Evolutionary conservation across 1,140 invertebrate species (phyloP), one percentile per base, ranked within the genome.

Genomic region (Drosophila kurseongensis): DNA sequence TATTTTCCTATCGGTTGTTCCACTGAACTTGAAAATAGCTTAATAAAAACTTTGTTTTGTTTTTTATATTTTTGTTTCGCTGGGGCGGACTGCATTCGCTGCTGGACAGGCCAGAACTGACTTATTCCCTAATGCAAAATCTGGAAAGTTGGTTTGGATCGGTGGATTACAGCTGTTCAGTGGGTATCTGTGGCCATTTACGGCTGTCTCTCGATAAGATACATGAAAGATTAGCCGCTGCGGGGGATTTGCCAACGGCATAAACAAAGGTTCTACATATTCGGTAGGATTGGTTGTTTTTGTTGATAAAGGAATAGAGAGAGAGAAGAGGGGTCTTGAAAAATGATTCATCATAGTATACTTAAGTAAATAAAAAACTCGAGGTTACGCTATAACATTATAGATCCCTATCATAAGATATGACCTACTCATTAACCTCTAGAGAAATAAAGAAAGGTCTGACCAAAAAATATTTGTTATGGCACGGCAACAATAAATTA

Each of bases 171-270:
- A 75, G 54, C 10, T 51, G 27, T 48, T 75, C 51, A 10, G n/a
- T 56, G 56, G 40, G 47, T 51, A 61, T 35, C 29, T 75, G 14
- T 58, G 55, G 44, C 18, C 35, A 45, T 59, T 59, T 32, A 66
- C 50, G 36, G 52, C 38, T 75, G 47, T 75, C 60, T 52, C 42
- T 75, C 27, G 73, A 75, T 75, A 75, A 75, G 73, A 75, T 66
- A 75, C 48, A 67, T 16, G 10, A 0, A 4, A 41, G 73, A 75
- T 75, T 75, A 75, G 60, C 60, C 45, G 4, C 13, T 41, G 40
- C 36, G 23, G 42, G 47, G 56, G 60, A 58, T 66, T 75, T 63
- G 59, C 12, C 50, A 18, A 13, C 12, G 23, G 36, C 52, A 54
- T 10, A 54, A 14, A 50, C 71, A 54, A 56, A 75, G 60, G 50